These are phyloP conservation scores for Saccostrea cuccullata DNA, from an alignment of 1,140 invertebrate species.

Conservation along the genomic window DNA sequence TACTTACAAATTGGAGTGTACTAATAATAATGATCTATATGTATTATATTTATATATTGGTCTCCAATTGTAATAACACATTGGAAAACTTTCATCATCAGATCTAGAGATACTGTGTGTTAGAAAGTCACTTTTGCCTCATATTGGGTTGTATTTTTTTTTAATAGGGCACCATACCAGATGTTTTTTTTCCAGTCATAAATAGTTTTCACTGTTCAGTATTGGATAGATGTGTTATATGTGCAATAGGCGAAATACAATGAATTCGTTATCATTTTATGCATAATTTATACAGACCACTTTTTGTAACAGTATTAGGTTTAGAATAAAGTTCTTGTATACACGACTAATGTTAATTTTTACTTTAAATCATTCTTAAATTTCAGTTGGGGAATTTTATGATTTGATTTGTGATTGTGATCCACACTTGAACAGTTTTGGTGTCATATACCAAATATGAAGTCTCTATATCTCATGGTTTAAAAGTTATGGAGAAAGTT, in stretches of 20 bases:
- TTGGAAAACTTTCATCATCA: background rate
- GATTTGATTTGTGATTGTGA: too few relatives aligned
- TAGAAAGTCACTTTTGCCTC: background rate
- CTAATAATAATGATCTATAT: background rate
- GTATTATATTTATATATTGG: background rate
- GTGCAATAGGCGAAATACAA: constrained; percentile 34
- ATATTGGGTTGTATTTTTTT: background rate
- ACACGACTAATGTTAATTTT: background rate
- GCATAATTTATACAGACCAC: constrained; percentile 35
- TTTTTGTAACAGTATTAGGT: constrained; percentile 36
- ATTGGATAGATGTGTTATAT: constrained; percentile 19
- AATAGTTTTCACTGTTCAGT: constrained; percentile 16
- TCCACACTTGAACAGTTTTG: too few relatives aligned
- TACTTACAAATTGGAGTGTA: background rate
- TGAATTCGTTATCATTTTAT: constrained; percentile 34
- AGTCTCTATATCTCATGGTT: too few relatives aligned
- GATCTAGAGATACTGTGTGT: background rate
- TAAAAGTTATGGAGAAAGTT: too few relatives aligned
- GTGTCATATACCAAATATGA: too few relatives aligned
- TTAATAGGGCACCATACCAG: constrained; percentile 11
- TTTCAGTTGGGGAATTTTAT: too few relatives aligned
- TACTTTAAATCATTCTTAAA: background rate
- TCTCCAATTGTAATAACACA: background rate
- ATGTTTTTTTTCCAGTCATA: background rate
- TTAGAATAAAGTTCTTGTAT: constrained; percentile 38